Percentiles rank a stretch among this genome's conserved stretches.
Conservation (phyloP, 2,888 invertebrate genomes). For the Lasioglossum lativentre region DNA sequence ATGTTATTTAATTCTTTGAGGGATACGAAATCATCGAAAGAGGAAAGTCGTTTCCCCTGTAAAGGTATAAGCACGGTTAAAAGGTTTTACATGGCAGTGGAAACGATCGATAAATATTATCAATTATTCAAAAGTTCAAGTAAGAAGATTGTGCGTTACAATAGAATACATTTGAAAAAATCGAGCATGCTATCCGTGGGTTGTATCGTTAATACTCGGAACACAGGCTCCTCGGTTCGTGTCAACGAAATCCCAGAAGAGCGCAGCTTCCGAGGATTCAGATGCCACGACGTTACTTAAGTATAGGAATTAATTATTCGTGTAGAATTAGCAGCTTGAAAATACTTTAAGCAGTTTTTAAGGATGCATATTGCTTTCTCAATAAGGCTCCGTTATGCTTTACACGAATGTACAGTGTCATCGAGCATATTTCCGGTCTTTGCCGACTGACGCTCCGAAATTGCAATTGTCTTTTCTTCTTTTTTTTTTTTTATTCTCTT, state of each 20-base stretch:
- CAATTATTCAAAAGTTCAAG: neutral
- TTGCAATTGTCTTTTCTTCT: neutral
- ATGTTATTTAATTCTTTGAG: neutral
- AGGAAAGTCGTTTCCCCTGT: neutral
- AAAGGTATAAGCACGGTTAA: neutral
- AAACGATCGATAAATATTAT: constrained; percentile 3
- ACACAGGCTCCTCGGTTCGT: neutral
- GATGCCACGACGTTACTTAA: constrained; percentile 48
- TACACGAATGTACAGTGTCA: constrained; percentile 74
- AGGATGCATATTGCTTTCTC: constrained; percentile 81
- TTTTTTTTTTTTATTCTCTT: neutral
- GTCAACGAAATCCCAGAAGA: neutral
- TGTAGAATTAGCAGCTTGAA: constrained; percentile 73
- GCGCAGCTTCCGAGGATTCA: constrained; percentile 15
- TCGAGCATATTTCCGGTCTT: constrained; percentile 33
- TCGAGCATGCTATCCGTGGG: constrained; percentile 55
- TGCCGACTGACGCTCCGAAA: constrained; percentile 46
- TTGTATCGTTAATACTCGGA: constrained; percentile 15
- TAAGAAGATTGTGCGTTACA: constrained; percentile 4
- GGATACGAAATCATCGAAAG: too few relatives aligned
- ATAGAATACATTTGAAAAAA: neutral
- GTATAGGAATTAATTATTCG: constrained; percentile 66
- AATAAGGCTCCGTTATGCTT: constrained; percentile 81
- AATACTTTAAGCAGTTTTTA: constrained; percentile 74
- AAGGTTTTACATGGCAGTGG: constrained; percentile 33